A percentile compares a stretch with the other conserved stretches of the same genome.
phyloP scores from a whole-genome alignment of 2,797 vertebrate genomes.

The Paramormyrops hopkinsi region DNA sequence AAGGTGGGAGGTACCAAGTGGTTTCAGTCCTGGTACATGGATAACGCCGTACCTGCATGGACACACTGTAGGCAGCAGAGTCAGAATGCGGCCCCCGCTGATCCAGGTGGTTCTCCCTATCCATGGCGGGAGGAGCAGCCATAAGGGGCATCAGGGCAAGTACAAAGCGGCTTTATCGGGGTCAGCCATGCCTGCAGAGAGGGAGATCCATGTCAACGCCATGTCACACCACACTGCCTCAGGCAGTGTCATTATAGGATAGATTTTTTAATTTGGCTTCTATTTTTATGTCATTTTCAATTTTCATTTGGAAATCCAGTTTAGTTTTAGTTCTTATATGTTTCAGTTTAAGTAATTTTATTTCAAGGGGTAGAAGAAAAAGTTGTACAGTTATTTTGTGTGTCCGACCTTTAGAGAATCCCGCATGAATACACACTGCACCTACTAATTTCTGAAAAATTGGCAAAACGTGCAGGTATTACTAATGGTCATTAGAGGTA shows the following conservation, averaged over 20 bases:
- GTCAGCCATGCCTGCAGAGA: not conserved
- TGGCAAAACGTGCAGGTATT: not conserved
- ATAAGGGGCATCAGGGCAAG: constrained; percentile 73
- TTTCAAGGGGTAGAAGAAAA: not conserved
- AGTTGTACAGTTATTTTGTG: not conserved
- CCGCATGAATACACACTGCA: not conserved
- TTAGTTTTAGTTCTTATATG: not conserved
- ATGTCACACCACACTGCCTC: not conserved
- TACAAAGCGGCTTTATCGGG: not conserved
- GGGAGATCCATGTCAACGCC: not conserved
- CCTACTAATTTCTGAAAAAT: not conserved
- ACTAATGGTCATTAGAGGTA: not conserved
- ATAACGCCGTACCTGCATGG: constrained; percentile 32
- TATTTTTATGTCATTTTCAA: not conserved
- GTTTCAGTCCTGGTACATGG: not conserved
- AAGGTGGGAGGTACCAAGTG: not conserved
- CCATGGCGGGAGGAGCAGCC: constrained; percentile 78
- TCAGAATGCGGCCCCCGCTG: constrained; percentile 64
- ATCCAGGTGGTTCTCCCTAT: constrained; percentile 77
- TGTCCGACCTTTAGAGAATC: not conserved
- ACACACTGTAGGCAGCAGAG: constrained; percentile 53
- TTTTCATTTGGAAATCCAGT: not conserved
- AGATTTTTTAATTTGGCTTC: not conserved
- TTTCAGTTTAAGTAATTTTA: not conserved
- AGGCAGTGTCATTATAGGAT: not conserved